Conservation (phyloP, 2,888 invertebrate species). For the Cerceris ruficornis region DNA sequence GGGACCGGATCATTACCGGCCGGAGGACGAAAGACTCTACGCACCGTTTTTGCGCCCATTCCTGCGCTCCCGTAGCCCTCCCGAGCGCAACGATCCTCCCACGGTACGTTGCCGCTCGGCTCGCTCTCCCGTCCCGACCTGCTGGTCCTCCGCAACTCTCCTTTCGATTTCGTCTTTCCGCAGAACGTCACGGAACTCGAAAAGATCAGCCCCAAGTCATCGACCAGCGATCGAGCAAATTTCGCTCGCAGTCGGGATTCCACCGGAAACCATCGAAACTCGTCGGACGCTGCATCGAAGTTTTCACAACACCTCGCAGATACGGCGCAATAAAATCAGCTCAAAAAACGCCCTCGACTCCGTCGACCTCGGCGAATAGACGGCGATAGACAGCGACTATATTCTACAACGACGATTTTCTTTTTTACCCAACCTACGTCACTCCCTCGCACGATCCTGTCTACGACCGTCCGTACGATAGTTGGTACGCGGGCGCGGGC, state of each 20-base stretch:
- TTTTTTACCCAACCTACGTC: no score
- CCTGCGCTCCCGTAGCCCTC: no score
- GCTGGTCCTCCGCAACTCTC: not conserved
- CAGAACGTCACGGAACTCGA: constrained; percentile 43
- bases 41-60: constrained; percentile 86
- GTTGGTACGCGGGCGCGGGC: no score
- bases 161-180: not conserved
- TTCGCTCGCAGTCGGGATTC: no score
- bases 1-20: constrained; percentile 84
- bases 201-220: constrained; percentile 4
- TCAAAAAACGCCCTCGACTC: not conserved
- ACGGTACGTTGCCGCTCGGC: not conserved
- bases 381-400: no score
- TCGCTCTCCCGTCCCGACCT: not conserved
- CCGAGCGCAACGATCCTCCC: no score
- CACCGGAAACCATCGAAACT: not conserved
- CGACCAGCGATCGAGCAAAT: not conserved
- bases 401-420: no score
- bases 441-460: no score
- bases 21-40: constrained; percentile 85
- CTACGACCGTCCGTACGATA: no score
- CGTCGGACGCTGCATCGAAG: not conserved
- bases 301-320: not conserved
- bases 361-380: no score
- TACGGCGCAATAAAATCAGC: no score